These are phyloP conservation scores for Fragum whitleyi DNA, from an alignment of 2,888 invertebrate genomes.

Conservation along the genomic window DNA sequence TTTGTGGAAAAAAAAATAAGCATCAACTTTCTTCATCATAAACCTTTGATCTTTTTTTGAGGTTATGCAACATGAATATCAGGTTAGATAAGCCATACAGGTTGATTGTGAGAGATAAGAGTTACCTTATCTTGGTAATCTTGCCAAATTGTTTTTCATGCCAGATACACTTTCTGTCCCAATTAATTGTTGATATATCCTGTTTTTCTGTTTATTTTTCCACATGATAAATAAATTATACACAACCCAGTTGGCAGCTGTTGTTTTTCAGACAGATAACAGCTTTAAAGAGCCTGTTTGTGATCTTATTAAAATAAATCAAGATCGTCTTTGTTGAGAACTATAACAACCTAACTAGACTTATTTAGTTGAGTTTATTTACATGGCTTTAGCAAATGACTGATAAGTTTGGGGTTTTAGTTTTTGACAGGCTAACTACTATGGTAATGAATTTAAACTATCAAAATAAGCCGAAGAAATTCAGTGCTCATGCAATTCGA, in stretches of 20 bases:
- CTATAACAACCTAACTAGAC: no score
- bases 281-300: not conserved
- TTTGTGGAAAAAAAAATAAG: no score
- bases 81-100: not conserved
- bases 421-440: no score
- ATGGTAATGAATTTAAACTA: no score
- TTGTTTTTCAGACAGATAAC: not conserved
- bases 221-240: not conserved
- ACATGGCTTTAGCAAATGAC: no score
- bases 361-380: no score
- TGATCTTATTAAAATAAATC: no score
- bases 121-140: constrained; percentile 6
- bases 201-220: constrained; percentile 10
- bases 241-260: not conserved
- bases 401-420: no score
- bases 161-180: constrained; percentile 16
- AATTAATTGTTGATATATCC: constrained; percentile 14
- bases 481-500: no score
- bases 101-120: constrained; percentile 11
- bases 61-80: not conserved
- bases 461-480: no score
- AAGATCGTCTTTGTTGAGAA: no score
- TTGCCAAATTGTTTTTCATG: not conserved
- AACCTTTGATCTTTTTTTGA: not conserved
- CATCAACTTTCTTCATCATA: no score